Evolutionary conservation across 2,113 vertebrate species (phyloP).

Genomic region (Takifugu flavidus): DNA sequence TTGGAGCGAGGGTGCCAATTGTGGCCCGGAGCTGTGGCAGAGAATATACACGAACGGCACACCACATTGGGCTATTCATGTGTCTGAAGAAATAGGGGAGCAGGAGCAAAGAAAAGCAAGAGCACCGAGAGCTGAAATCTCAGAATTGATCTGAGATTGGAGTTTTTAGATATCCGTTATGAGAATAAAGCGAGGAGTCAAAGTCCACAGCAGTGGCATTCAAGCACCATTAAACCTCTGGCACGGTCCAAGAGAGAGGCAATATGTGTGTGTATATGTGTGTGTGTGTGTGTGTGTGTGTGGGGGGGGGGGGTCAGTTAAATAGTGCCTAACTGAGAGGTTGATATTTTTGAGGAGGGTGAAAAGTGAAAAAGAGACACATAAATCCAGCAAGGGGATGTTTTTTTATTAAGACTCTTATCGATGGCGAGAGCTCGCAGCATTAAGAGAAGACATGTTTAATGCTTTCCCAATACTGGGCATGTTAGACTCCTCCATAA

Average conservation of each 20-base stretch:
- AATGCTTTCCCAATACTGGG: slow-evolving; percentile 80
- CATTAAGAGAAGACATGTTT: slow-evolving; percentile 81
- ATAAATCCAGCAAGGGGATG: slow-evolving; percentile 73
- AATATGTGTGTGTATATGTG: slow-evolving; percentile 27
- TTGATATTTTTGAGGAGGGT: slow-evolving; percentile 27
- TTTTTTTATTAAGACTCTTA: slow-evolving; percentile 80
- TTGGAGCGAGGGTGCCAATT: slow-evolving; percentile 46
- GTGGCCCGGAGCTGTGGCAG: slow-evolving; percentile 22
- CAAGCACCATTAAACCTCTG: slow-evolving; percentile 79
- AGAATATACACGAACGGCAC: slow-evolving; percentile 25
- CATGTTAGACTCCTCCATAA: slow-evolving; percentile 72
- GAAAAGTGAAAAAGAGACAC: slow-evolving; percentile 65
- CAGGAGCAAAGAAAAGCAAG: slow-evolving; percentile 14
- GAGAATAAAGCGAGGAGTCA: slow-evolving; percentile 55
- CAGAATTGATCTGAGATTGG: slow-evolving; percentile 55
- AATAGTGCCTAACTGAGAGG: slow-evolving; percentile 36
- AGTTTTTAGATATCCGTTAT: slow-evolving; percentile 76
- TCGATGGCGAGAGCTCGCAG: slow-evolving; percentile 73
- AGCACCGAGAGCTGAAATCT: slow-evolving; percentile 40
- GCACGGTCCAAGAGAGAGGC: slow-evolving; percentile 58
- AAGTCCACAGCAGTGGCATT: slow-evolving; percentile 75
- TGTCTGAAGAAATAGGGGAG: slow-evolving; percentile 11
- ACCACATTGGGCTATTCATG: slow-evolving; percentile 35
- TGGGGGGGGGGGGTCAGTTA: slow-evolving; percentile 28
- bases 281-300: slow-evolving; percentile 22